Conservation (phyloP, 2,888 invertebrate species). For the Stramonita haemastoma region DNA sequence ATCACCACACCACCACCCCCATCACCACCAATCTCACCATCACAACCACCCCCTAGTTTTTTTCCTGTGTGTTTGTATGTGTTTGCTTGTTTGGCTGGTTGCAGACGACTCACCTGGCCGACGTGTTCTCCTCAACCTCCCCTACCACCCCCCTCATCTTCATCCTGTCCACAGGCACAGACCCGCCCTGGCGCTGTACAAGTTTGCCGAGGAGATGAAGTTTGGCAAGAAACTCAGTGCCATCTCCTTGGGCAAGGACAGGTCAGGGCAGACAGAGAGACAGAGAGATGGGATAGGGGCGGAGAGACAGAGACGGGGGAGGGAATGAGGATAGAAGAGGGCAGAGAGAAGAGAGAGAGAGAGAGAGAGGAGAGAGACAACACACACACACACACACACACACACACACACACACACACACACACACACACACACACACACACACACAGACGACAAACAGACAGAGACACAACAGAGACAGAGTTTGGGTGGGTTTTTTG, state of each 20-base stretch:
- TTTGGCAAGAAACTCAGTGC: slow-evolving; percentile 83
- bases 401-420: no score
- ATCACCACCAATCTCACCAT: no score
- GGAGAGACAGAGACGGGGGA: background rate
- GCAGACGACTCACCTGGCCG: slow-evolving; percentile 76
- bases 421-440: no score
- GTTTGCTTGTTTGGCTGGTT: background rate
- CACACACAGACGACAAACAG: no score
- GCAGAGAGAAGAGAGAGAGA: no score
- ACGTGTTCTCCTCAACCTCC: slow-evolving; percentile 78
- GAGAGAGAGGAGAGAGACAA: no score
- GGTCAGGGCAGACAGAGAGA: slow-evolving; percentile 58
- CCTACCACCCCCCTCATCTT: slow-evolving; percentile 78
- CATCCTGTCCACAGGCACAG: slow-evolving; percentile 78
- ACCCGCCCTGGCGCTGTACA: slow-evolving; percentile 79
- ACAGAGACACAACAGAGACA: no score
- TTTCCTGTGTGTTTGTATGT: background rate
- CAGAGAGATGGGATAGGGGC: background rate
- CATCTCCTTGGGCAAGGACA: slow-evolving; percentile 93
- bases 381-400: no score
- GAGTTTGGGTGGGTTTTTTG: no score
- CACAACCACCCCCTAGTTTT: background rate
- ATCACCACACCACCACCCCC: no score
- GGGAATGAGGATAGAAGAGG: background rate
- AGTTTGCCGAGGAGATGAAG: slow-evolving; percentile 80